These are phyloP conservation scores for Podotricha telesiphe DNA, from an alignment of 2,888 invertebrate genomes.

Conservation along the genomic window DNA sequence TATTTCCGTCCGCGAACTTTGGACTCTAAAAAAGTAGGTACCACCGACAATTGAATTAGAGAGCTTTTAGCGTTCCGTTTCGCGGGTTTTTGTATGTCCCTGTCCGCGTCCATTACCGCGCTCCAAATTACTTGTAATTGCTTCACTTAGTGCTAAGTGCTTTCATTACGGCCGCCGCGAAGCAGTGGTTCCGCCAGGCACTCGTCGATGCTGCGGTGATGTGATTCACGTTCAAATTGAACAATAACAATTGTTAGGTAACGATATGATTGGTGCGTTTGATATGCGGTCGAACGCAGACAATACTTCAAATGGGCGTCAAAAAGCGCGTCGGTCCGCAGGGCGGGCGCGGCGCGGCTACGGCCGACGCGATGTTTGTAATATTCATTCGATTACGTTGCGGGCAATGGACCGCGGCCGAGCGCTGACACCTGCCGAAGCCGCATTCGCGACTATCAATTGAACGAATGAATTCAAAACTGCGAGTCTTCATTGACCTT, in stretches of 20 bases:
- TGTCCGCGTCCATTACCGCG: slow-evolving; percentile 80
- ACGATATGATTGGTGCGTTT: slow-evolving; percentile 45
- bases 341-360: slow-evolving; percentile 66
- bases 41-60: slow-evolving; percentile 80
- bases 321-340: slow-evolving; percentile 73
- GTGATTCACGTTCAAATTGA: slow-evolving; percentile 42
- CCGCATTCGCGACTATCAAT: slow-evolving; percentile 39
- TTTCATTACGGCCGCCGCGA: slow-evolving; percentile 74
- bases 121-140: slow-evolving; percentile 83
- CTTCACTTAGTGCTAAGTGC: slow-evolving; percentile 83
- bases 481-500: slow-evolving; percentile 51
- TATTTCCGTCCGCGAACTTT: slow-evolving; percentile 55
- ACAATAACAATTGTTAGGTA: slow-evolving; percentile 41
- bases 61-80: slow-evolving; percentile 81
- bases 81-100: slow-evolving; percentile 81
- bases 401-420: slow-evolving; percentile 75
- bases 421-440: slow-evolving; percentile 69
- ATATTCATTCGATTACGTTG: slow-evolving; percentile 80
- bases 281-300: slow-evolving; percentile 54
- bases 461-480: slow-evolving; percentile 64
- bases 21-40: slow-evolving; percentile 69
- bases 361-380: slow-evolving; percentile 76
- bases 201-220: slow-evolving; percentile 57
- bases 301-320: slow-evolving; percentile 63
- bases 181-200: slow-evolving; percentile 66